Percentiles rank a stretch among this genome's conserved stretches.
phyloP scores from a whole-genome alignment of 1,140 invertebrate genomes.

The Monomorium pharaonis region DNA sequence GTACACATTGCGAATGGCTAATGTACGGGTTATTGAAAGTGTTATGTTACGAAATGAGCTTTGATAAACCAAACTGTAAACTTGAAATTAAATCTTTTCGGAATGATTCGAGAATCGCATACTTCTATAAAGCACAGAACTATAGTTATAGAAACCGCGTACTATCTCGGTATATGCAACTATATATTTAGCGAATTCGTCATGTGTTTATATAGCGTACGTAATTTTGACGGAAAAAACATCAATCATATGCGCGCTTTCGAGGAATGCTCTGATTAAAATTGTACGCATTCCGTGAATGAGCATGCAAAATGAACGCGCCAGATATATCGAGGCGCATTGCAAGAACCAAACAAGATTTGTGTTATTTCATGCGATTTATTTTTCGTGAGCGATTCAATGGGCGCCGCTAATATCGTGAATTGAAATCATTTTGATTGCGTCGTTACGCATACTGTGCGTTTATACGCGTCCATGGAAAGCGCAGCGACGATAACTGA shows the following conservation, averaged over 20 bases:
- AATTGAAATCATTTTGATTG: conserved; percentile 65
- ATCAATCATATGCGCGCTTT: background rate
- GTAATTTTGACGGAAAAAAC: background rate
- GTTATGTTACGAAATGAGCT: background rate
- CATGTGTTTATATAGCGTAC: background rate
- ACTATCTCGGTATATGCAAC: background rate
- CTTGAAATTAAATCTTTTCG: conserved; percentile 17
- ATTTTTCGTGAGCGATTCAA: conserved; percentile 59
- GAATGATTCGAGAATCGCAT: background rate
- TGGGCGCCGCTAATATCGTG: conserved; percentile 51
- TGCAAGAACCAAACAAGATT: conserved; percentile 51
- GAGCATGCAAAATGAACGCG: conserved; percentile 31
- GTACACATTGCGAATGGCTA: conserved; percentile 24
- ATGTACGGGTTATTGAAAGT: conserved; percentile 29
- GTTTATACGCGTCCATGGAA: conserved; percentile 35
- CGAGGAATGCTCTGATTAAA: conserved; percentile 28
- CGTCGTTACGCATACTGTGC: conserved; percentile 55
- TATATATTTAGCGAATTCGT: background rate
- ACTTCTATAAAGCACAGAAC: background rate
- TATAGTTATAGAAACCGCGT: background rate
- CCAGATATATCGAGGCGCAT: conserved; percentile 4
- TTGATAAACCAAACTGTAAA: conserved; percentile 9
- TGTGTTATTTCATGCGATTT: conserved; percentile 56
- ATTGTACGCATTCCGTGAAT: conserved; percentile 4
- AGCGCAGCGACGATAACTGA: conserved; percentile 60